These are phyloP conservation scores for Protosalanx chinensis DNA, from an alignment of 2,797 vertebrate species.

Conservation along the genomic window DNA sequence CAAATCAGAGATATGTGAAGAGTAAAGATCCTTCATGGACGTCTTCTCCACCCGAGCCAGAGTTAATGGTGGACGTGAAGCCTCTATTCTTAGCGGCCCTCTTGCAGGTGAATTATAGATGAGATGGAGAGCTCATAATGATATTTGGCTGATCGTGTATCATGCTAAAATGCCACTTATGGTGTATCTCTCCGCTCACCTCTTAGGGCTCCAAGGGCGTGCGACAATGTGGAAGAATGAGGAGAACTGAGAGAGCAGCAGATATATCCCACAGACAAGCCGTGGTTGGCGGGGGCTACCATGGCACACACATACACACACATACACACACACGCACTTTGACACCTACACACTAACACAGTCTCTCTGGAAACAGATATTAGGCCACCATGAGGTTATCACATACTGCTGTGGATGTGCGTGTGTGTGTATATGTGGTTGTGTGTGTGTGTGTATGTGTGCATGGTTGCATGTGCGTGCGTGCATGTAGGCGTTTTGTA, in stretches of 20 bases:
- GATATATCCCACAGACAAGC: slow-evolving; percentile 48
- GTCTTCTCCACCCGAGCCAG: slow-evolving; percentile 30
- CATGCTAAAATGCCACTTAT: slow-evolving; percentile 68
- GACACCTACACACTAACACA: slow-evolving; percentile 27
- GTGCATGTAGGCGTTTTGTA: too few species aligned
- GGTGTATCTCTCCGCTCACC: slow-evolving; percentile 36
- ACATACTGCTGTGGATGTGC: slow-evolving; percentile 26
- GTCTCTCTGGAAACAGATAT: slow-evolving; percentile 48
- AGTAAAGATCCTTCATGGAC: slow-evolving; percentile 15
- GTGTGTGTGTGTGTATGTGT: too few species aligned
- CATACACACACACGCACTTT: too few species aligned
- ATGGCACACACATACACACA: slow-evolving; percentile 14
- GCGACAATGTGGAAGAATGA: slow-evolving; percentile 6
- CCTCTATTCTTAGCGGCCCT: slow-evolving; percentile 58
- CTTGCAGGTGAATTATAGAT: slow-evolving; percentile 69
- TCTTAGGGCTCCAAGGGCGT: slow-evolving; percentile 16
- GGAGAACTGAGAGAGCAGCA: slow-evolving; percentile 37
- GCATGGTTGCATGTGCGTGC: too few species aligned
- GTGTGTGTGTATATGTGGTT: background rate
- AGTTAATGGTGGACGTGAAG: slow-evolving; percentile 12
- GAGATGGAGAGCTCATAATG: slow-evolving; percentile 65
- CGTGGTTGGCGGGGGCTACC: slow-evolving; percentile 48
- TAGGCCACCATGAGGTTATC: slow-evolving; percentile 37
- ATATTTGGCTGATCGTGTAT: slow-evolving; percentile 70
- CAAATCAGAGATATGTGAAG: slow-evolving; percentile 38